phyloP scores from a whole-genome alignment of 2,888 invertebrate species.

The Rhopalosiphum nymphaeae region DNA sequence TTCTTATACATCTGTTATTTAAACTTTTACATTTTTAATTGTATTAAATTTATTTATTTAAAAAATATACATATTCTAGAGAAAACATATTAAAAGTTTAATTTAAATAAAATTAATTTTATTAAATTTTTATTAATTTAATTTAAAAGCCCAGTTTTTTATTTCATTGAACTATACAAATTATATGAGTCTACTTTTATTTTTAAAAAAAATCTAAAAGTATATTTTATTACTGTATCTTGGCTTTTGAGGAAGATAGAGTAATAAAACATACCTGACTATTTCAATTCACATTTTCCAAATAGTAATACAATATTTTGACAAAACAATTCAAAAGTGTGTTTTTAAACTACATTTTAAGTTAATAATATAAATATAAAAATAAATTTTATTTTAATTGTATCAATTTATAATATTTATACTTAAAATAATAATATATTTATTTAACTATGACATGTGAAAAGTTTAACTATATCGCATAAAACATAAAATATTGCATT shows the following conservation, averaged over 20 bases:
- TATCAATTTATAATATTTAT: not conserved
- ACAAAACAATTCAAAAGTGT: not conserved
- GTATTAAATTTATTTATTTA: not conserved
- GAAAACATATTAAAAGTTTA: not conserved
- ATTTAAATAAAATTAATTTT: no score
- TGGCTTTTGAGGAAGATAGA: not conserved
- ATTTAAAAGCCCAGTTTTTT: not conserved
- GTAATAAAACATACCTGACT: not conserved
- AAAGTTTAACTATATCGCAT: not conserved
- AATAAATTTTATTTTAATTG: not conserved
- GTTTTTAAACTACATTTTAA: not conserved
- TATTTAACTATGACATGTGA: not conserved
- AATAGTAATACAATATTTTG: not conserved
- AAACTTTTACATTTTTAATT: not conserved
- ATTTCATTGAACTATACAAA: not conserved
- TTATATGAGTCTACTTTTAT: not conserved
- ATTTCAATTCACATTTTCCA: not conserved
- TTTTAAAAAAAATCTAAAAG: not conserved
- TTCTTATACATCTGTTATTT: not conserved
- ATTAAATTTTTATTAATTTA: no score
- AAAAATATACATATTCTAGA: not conserved
- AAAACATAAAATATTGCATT: not conserved
- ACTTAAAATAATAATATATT: not conserved
- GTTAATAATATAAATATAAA: not conserved
- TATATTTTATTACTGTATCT: not conserved